Evolutionary conservation across 2,888 invertebrate genomes (phyloP), one percentile per base, ranked within the genome.

Genomic region (Tubulanus polymorphus): DNA sequence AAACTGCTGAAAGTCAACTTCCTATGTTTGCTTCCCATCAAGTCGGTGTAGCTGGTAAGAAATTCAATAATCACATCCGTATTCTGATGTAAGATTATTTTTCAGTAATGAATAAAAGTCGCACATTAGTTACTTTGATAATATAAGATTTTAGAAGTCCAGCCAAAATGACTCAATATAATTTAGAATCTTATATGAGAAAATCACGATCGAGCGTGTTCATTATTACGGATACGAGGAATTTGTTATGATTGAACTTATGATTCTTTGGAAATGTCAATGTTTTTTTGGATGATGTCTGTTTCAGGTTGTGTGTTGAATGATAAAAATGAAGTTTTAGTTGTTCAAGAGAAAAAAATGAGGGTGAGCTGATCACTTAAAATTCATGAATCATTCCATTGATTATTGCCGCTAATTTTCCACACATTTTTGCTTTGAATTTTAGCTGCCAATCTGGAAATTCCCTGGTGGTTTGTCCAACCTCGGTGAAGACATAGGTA

Each of bases 381-480:
- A n/a, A n/a, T n/a, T n/a, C n/a, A n/a, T n/a, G n/a, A n/a, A n/a
- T n/a, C n/a, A n/a, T n/a, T n/a, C n/a, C 48, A 48, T 49, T 5
- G 18, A 18, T 28, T 26, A 20, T 18, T 26, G 29, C 29, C 25
- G 18, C 27, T 6, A 10, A 12, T 10, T 32, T 41, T 41, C 5
- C n/a, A n/a, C n/a, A n/a, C n/a, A n/a, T n/a, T n/a, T n/a, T n/a
- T n/a, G n/a, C n/a, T n/a, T 3, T 41, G n/a, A 3, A 26, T 64
- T 64, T 25, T 64, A 72, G 72, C 67, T 59, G 49, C 59, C 62
- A 18, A 54, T 63, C 23, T 76, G 76, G 74, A 76, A 76, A 55
- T 73, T 76, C 54, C 76, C 76, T 45, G 76, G 76, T 30, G 76
- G 76, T 5, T 53, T 75, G 8, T 65, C 75, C 15, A 70, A 75